phyloP scores from a whole-genome alignment of 1,140 invertebrate species.

The Cecropterus lyciades region DNA sequence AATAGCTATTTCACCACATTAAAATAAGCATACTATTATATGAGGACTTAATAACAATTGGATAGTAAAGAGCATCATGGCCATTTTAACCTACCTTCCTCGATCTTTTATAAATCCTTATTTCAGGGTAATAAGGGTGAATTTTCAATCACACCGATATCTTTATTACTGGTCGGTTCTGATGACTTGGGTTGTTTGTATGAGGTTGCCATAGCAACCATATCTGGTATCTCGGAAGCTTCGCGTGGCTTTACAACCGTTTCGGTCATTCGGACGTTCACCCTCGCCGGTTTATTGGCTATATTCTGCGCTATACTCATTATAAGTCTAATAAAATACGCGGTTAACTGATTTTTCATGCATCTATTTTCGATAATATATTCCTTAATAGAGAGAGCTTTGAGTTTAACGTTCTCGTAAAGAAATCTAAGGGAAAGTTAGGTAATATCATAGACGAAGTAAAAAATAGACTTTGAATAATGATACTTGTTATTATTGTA shows the following conservation, averaged over 20 bases:
- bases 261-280: conserved; percentile 39
- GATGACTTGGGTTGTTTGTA: conserved; percentile 53
- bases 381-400: too few species aligned
- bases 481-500: too few species aligned
- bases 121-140: not conserved
- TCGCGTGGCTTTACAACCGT: conserved; percentile 42
- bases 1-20: too few species aligned
- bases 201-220: conserved; percentile 56
- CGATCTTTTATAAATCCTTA: not conserved
- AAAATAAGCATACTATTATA: too few species aligned
- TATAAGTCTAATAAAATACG: conserved; percentile 20
- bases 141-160: not conserved
- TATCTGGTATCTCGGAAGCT: conserved; percentile 67
- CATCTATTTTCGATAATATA: too few species aligned
- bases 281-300: conserved; percentile 23
- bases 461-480: too few species aligned
- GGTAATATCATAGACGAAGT: too few species aligned
- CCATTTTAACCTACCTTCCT: too few species aligned
- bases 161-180: conserved; percentile 8
- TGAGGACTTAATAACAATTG: too few species aligned
- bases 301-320: conserved; percentile 4
- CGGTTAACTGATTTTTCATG: not conserved
- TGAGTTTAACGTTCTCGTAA: too few species aligned
- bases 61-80: too few species aligned
- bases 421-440: too few species aligned